Evolutionary conservation across 1,140 invertebrate genomes (phyloP).

Genomic region (Drosophila saltans): DNA sequence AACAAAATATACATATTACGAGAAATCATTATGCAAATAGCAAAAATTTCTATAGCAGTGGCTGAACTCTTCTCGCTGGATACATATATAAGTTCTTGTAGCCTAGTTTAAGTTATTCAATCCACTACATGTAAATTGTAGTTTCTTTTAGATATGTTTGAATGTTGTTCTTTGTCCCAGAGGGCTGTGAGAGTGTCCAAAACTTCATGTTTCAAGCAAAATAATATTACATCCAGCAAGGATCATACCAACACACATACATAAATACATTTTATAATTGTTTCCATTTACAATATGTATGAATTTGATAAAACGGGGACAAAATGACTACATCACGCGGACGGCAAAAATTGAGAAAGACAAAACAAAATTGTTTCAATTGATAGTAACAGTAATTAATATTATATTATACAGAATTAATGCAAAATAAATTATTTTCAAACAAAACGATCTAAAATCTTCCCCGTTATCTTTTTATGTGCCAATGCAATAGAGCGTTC

Average conservation of each 20-base stretch:
- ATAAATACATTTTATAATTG: slow-evolving; percentile 12
- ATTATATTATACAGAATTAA: slow-evolving; percentile 73
- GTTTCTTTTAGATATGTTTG: slow-evolving; percentile 31
- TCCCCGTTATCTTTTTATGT: slow-evolving; percentile 47
- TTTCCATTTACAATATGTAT: slow-evolving; percentile 3
- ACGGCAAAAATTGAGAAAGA: slow-evolving; percentile 27
- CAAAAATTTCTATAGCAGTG: background rate
- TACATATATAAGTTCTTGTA: background rate
- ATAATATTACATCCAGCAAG: slow-evolving; percentile 1
- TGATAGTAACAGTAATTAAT: slow-evolving; percentile 73
- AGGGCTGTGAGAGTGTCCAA: slow-evolving; percentile 73
- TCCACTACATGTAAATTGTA: slow-evolving; percentile 11
- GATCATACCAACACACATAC: slow-evolving; percentile 35
- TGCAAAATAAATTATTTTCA: slow-evolving; percentile 79
- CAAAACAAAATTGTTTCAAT: slow-evolving; percentile 57
- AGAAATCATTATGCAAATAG: background rate
- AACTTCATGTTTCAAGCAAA: slow-evolving; percentile 31
- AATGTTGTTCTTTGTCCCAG: slow-evolving; percentile 57
- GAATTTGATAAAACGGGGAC: slow-evolving; percentile 5
- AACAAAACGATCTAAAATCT: slow-evolving; percentile 50
- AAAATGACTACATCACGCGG: slow-evolving; percentile 3
- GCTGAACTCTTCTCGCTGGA: background rate
- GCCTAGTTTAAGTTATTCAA: background rate
- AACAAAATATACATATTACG: background rate
- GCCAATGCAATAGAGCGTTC: slow-evolving; percentile 75